Percentiles rank a stretch among this genome's conserved stretches.
Evolutionary conservation across 2,888 invertebrate species (phyloP).

Genomic region (Labia minor): DNA sequence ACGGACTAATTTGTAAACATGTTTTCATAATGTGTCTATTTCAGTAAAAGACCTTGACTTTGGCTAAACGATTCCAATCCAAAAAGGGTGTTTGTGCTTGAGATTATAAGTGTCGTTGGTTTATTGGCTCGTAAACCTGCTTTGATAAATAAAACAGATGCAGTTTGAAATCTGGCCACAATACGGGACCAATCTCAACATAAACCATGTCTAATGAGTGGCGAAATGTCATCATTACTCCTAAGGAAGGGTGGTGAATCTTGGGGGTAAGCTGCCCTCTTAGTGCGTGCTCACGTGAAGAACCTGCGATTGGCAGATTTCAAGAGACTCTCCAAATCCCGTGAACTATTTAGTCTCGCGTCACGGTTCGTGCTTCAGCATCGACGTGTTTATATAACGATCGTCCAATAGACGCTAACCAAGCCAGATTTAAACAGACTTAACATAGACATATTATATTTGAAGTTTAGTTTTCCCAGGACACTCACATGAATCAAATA

Average conservation of each 20-base stretch:
- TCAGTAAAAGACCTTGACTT: too few relatives aligned
- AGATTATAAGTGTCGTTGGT: constrained; percentile 13
- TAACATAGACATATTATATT: too few relatives aligned
- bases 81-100: not conserved
- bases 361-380: too few relatives aligned
- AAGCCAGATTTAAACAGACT: too few relatives aligned
- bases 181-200: not conserved
- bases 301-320: too few relatives aligned
- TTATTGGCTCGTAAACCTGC: constrained; percentile 13
- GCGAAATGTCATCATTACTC: not conserved
- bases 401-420: not conserved
- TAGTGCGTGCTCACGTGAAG: not conserved
- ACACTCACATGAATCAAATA: too few relatives aligned
- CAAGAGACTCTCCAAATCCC: too few relatives aligned
- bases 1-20: too few relatives aligned
- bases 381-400: not conserved
- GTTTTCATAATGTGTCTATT: too few relatives aligned
- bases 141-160: not conserved
- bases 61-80: not conserved
- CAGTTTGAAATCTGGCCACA: not conserved
- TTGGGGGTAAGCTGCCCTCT: not conserved
- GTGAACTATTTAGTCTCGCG: too few relatives aligned
- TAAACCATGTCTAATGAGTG: constrained; percentile 8
- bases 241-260: not conserved
- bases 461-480: too few relatives aligned